Percentiles rank a stretch among this genome's conserved stretches.
Conservation (phyloP, 2,888 invertebrate species). For the Orchesella flavescens region DNA sequence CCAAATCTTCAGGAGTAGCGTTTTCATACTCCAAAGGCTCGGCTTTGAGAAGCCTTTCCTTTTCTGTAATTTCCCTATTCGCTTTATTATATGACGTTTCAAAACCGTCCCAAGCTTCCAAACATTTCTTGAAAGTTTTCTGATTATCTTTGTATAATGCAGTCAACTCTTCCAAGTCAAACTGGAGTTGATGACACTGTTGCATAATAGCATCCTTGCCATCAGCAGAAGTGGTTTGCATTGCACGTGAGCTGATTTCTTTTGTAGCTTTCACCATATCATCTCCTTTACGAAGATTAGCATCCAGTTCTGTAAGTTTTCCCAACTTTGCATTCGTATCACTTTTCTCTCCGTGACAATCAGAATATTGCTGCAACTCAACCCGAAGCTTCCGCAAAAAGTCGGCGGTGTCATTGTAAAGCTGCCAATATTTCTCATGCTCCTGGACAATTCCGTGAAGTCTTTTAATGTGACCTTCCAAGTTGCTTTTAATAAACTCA, state of each 20-base stretch:
- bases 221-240: constrained; percentile 85
- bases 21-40: constrained; percentile 80
- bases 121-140: constrained; percentile 83
- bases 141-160: constrained; percentile 85
- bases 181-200: constrained; percentile 86
- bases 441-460: constrained; percentile 84
- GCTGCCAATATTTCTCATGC: constrained; percentile 90
- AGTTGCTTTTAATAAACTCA: constrained; percentile 79
- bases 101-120: constrained; percentile 88
- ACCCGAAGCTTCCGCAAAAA: constrained; percentile 87
- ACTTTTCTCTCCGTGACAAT: constrained; percentile 90
- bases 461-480: constrained; percentile 61
- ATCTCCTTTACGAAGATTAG: constrained; percentile 75
- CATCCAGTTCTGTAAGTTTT: constrained; percentile 44
- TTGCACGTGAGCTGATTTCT: constrained; percentile 83
- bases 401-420: constrained; percentile 86
- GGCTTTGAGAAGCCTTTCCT: constrained; percentile 76
- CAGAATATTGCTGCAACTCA: constrained; percentile 88
- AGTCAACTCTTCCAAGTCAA: constrained; percentile 88
- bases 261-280: constrained; percentile 83
- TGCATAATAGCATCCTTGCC: constrained; percentile 87
- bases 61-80: constrained; percentile 80
- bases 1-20: constrained; percentile 85
- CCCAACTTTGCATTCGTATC: constrained; percentile 62
- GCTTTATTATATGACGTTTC: constrained; percentile 82